Evolutionary conservation across 1,140 invertebrate genomes (phyloP).

Genomic region (Neomicropteryx cornuta): DNA sequence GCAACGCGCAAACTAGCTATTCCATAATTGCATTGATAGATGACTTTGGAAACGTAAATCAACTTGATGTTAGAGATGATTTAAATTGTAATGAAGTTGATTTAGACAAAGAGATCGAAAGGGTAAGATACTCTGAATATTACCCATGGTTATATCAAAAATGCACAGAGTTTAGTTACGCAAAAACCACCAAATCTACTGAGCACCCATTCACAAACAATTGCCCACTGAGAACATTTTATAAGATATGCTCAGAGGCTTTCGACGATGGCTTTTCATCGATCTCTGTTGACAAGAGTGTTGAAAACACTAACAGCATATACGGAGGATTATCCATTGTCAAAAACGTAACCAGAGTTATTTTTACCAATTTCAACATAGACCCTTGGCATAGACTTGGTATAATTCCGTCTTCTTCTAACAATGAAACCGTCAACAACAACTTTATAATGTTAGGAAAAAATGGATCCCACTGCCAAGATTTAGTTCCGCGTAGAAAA

Average conservation of each 20-base stretch:
- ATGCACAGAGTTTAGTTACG: conserved; percentile 77
- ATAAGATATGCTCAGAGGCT: conserved; percentile 19
- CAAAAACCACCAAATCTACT: conserved; percentile 51
- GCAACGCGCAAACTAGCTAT: too few species aligned
- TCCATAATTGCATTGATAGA: neutral
- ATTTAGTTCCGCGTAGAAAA: too few species aligned
- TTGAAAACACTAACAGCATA: conserved; percentile 43
- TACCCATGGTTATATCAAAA: conserved; percentile 65
- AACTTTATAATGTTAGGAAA: too few species aligned
- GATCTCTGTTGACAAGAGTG: conserved; percentile 29
- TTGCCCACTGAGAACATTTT: conserved; percentile 36
- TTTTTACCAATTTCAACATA: conserved; percentile 50
- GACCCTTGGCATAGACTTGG: conserved; percentile 55
- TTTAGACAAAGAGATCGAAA: conserved; percentile 18
- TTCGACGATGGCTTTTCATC: conserved; percentile 27
- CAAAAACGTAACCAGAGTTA: conserved; percentile 45
- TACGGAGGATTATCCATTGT: conserved; percentile 47
- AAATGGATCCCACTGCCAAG: too few species aligned
- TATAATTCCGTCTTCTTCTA: too few species aligned
- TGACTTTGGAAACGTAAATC: conserved; percentile 8
- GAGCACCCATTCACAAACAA: conserved; percentile 57
- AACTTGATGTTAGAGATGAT: conserved; percentile 16
- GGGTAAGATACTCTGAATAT: conserved; percentile 14
- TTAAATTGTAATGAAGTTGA: conserved; percentile 20
- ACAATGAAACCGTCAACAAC: too few species aligned